A percentile compares a stretch with the other conserved stretches of the same genome.
Conservation (phyloP, 1,140 invertebrate species). For the Scaptomyza graminum region DNA sequence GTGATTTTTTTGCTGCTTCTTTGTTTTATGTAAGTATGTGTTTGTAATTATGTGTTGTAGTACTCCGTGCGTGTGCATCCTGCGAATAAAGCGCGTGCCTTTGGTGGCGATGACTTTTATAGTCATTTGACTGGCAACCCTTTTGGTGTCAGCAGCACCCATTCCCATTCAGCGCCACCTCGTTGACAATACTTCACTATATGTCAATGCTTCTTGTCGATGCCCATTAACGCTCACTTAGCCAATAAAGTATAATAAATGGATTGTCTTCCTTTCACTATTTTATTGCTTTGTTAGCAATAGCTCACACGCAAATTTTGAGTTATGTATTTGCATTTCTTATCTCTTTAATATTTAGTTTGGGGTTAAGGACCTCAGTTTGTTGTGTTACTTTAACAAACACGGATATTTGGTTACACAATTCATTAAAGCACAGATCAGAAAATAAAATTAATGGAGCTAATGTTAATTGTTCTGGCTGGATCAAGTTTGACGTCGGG, state of each 20-base stretch:
- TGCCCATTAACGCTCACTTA: conserved; percentile 67
- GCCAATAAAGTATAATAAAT: conserved; percentile 56
- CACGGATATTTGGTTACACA: no score
- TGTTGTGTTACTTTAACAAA: background rate
- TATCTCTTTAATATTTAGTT: conserved; percentile 2
- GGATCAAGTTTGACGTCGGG: no score
- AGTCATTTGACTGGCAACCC: conserved; percentile 13
- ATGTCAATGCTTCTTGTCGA: conserved; percentile 77
- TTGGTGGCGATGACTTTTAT: conserved; percentile 57
- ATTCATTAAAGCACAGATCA: no score
- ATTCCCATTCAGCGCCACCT: background rate
- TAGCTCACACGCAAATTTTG: conserved; percentile 65
- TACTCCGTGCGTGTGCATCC: conserved; percentile 29
- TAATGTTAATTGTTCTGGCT: no score
- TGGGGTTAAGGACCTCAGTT: background rate
- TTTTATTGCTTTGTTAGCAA: conserved; percentile 64
- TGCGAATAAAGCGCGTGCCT: conserved; percentile 59
- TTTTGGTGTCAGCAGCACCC: conserved; percentile 22
- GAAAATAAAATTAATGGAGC: no score
- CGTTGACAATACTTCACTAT: conserved; percentile 59
- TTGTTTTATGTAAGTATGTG: background rate
- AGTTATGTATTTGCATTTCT: conserved; percentile 37
- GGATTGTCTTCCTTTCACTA: conserved; percentile 47
- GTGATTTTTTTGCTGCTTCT: background rate
- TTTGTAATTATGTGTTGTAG: conserved; percentile 28